phyloP scores from a whole-genome alignment of 2,797 vertebrate genomes.

The Karalla daura region DNA sequence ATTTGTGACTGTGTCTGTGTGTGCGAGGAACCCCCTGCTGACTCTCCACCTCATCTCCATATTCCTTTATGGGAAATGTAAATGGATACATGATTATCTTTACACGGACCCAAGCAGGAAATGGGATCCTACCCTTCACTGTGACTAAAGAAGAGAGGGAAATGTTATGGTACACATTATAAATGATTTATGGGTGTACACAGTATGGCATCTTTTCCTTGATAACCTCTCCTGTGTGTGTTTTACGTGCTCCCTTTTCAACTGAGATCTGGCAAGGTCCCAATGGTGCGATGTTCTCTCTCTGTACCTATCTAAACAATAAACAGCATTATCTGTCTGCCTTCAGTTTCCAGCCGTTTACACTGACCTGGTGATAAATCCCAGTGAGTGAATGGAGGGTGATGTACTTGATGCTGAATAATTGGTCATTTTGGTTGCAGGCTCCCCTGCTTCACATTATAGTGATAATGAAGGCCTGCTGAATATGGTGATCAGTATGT shows the following conservation, averaged over 20 bases:
- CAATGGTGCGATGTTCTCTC: slow-evolving; percentile 64
- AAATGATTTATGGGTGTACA: slow-evolving; percentile 77
- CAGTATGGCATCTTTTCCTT: slow-evolving; percentile 70
- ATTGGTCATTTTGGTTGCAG: slow-evolving; percentile 83
- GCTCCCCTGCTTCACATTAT: slow-evolving; percentile 82
- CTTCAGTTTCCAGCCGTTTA: slow-evolving; percentile 67
- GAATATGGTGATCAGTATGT: slow-evolving; percentile 83
- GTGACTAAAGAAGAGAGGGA: slow-evolving; percentile 80
- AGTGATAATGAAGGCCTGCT: slow-evolving; percentile 84
- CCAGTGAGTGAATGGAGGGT: slow-evolving; percentile 68
- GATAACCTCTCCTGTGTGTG: slow-evolving; percentile 76
- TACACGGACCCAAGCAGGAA: slow-evolving; percentile 78
- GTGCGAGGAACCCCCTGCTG: slow-evolving; percentile 76
- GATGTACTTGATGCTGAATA: slow-evolving; percentile 81
- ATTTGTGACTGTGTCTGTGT: slow-evolving; percentile 67
- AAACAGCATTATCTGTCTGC: slow-evolving; percentile 75
- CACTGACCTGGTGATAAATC: slow-evolving; percentile 76
- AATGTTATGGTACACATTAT: slow-evolving; percentile 81
- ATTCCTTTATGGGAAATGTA: slow-evolving; percentile 83
- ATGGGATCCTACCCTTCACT: slow-evolving; percentile 75
- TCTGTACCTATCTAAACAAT: slow-evolving; percentile 70
- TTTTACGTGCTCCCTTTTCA: slow-evolving; percentile 65
- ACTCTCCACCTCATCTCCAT: slow-evolving; percentile 82
- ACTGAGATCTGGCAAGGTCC: slow-evolving; percentile 63
- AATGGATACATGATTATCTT: slow-evolving; percentile 85